Conservation (phyloP, 2,797 vertebrate genomes). For the Girardinus metallicus region DNA sequence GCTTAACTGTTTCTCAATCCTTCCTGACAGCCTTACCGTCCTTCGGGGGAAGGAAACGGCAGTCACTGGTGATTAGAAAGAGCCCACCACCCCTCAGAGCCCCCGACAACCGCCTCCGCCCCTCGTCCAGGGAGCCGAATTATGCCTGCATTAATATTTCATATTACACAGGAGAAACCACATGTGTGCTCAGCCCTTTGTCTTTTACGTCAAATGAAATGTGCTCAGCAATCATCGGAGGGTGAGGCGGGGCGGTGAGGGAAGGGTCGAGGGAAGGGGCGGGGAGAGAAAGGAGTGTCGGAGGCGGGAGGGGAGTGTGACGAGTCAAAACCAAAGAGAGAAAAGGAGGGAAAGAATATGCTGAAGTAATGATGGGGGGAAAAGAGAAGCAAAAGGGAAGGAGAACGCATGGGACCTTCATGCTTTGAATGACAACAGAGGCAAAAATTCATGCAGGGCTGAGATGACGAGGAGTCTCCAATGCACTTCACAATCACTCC, state of each 20-base stretch:
- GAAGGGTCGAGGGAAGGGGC: conserved; percentile 35
- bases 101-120: conserved; percentile 33
- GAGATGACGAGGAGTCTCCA: conserved; percentile 33
- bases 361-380: conserved; percentile 26
- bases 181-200: conserved; percentile 80
- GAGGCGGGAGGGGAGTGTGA: conserved; percentile 8
- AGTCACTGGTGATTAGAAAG: conserved; percentile 77
- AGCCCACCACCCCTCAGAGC: conserved; percentile 43
- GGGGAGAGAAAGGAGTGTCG: conserved; percentile 14
- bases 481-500: not conserved
- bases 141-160: conserved; percentile 86
- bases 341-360: conserved; percentile 13
- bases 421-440: conserved; percentile 64
- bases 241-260: conserved; percentile 41
- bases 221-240: conserved; percentile 74
- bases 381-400: conserved; percentile 12
- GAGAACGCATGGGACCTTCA: conserved; percentile 27
- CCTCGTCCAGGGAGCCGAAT: conserved; percentile 77
- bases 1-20: conserved; percentile 74
- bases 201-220: conserved; percentile 81
- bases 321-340: conserved; percentile 12
- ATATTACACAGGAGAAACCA: conserved; percentile 80
- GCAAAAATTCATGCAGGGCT: conserved; percentile 26
- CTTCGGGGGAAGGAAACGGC: conserved; percentile 79
- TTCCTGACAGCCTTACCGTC: conserved; percentile 78